These are phyloP conservation scores for Cydia pomonella DNA, from an alignment of 1,140 invertebrate species.

Conservation along the genomic window DNA sequence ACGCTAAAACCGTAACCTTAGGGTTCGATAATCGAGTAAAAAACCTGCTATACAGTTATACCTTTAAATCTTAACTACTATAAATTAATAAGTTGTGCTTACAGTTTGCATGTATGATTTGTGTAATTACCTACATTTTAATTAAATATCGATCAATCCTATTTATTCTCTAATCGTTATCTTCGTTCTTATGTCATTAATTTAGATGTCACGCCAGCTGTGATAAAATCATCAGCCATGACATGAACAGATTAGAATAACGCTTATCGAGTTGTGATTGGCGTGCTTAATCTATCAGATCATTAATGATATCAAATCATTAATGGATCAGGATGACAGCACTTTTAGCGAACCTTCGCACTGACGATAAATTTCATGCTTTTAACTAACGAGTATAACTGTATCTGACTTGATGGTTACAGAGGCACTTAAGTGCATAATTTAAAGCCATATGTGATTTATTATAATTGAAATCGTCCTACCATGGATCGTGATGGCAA, in stretches of 20 bases:
- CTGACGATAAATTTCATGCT: not conserved
- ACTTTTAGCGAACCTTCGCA: slow-evolving; percentile 15
- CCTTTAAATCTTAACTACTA: too few species aligned
- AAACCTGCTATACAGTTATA: too few species aligned
- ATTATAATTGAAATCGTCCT: slow-evolving; percentile 30
- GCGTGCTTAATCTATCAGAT: slow-evolving; percentile 4
- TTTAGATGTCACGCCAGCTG: slow-evolving; percentile 17
- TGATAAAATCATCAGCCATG: slow-evolving; percentile 9
- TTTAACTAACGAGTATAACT: slow-evolving; percentile 6
- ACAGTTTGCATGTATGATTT: too few species aligned
- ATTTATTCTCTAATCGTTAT: not conserved
- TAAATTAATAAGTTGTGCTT: too few species aligned
- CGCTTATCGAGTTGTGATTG: slow-evolving; percentile 20
- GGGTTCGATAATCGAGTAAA: too few species aligned
- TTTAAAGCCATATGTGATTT: slow-evolving; percentile 10
- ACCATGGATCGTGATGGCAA: slow-evolving; percentile 15
- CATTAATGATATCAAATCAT: slow-evolving; percentile 1
- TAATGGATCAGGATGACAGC: slow-evolving; percentile 27
- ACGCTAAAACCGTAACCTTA: too few species aligned
- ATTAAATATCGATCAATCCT: too few species aligned
- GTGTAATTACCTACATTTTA: too few species aligned
- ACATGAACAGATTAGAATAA: slow-evolving; percentile 23
- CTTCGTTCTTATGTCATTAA: not conserved
- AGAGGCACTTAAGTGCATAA: slow-evolving; percentile 18
- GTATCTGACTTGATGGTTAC: not conserved